A percentile compares a stretch with the other conserved stretches of the same genome.
phyloP scores from a whole-genome alignment of 1,140 invertebrate genomes.

The Polypedilum pembai region DNA sequence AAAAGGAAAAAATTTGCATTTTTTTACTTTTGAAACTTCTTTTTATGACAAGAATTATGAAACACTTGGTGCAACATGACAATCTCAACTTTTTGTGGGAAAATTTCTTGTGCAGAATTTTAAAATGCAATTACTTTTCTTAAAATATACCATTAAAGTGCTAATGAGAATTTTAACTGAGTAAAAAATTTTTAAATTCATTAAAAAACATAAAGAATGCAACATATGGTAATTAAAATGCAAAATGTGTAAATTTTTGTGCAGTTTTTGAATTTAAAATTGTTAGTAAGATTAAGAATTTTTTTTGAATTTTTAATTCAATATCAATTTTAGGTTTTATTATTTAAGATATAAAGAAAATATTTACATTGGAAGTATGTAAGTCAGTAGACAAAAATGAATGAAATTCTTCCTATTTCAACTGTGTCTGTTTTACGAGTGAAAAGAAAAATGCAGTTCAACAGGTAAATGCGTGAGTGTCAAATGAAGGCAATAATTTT shows the following conservation, averaged over 20 bases:
- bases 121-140: not conserved
- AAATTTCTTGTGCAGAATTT: not conserved
- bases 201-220: not conserved
- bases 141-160: not conserved
- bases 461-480: not conserved
- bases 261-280: too few relatives aligned
- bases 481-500: not conserved
- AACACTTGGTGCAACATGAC: not conserved
- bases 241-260: too few relatives aligned
- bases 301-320: too few relatives aligned
- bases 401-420: too few relatives aligned
- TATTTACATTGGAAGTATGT: too few relatives aligned
- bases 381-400: too few relatives aligned
- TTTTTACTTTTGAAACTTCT: not conserved
- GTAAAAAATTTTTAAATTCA: not conserved
- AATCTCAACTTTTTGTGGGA: not conserved
- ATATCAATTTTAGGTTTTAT: too few relatives aligned
- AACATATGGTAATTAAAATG: not conserved
- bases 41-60: not conserved
- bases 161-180: not conserved
- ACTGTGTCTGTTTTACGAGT: too few relatives aligned
- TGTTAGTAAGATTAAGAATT: too few relatives aligned
- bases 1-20: not conserved
- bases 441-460: not conserved
- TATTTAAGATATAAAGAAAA: too few relatives aligned